Base-by-base conservation (phyloP, 2,797 vertebrate species). In the Phylloscopus collybita region DNA sequence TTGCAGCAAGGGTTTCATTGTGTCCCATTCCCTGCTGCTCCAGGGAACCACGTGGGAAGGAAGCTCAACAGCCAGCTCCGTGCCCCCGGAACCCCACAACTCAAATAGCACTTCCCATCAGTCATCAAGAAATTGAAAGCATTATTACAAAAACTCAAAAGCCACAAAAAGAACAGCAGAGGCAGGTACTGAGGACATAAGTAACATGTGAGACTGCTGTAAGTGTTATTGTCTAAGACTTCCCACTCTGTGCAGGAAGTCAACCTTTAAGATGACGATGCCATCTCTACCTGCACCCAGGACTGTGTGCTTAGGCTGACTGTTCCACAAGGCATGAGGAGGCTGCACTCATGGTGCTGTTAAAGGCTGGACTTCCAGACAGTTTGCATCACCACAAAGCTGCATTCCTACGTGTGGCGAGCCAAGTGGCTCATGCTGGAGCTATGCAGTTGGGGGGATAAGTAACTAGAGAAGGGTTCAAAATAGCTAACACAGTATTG, bases 21-120 rank as follows among this genome's bases (percentile, higher is more conserved):
- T 17, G 21, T 30, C 51, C 7, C 2, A 26, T 38, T 44, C 50
- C 47, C 18, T 1, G 4, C 23, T 80, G 69, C 74, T 66, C 23
- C 22, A 56, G n/a, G 40, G 15, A 90, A 19, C n/a, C 26, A 18
- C 0, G 4, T 1, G 3, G 44, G 42, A 93, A 82, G 44, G 42
- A 93, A 82, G 49, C 34, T 38, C 23, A 42, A 42, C 13, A 61
- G 29, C 29, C 34, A n/a, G 66, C n/a, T 73, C 40, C 36, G 22
- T 6, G 10, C 5, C 47, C 21, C 65, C n/a, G 13, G 44, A 67
- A 88, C 42, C 57, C 34, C 59, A 74, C 38, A 83, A 69, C 25
- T 36, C 23, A 65, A 67, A 65, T 0, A 51, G n/a, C 11, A 16
- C 16, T 56, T 79, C 27, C 32, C 0, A 0, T n/a, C 11, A 5